Conservation (phyloP, 2,797 vertebrate genomes). For the Melanotaenia pygmaea region DNA sequence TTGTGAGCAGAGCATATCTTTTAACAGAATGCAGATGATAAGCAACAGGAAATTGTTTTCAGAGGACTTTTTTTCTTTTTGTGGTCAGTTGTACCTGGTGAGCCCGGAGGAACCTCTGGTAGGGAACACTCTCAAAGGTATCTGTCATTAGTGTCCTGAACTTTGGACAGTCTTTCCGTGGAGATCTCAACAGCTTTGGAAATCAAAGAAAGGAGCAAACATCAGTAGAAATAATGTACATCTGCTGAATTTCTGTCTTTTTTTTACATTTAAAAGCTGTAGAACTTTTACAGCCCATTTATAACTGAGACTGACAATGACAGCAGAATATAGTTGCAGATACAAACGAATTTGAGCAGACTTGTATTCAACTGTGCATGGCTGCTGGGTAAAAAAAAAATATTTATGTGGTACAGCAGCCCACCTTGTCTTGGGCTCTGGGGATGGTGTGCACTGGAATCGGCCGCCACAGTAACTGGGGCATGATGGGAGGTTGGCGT, state of each 20-base stretch:
- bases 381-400: conserved; percentile 46
- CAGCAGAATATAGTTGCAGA: conserved; percentile 8
- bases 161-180: conserved; percentile 82
- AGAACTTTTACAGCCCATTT: conserved; percentile 5
- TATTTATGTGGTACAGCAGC: conserved; percentile 58
- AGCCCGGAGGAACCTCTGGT: conserved; percentile 79
- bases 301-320: conserved; percentile 33
- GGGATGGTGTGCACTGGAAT: conserved; percentile 88
- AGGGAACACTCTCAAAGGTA: conserved; percentile 79
- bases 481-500: conserved; percentile 78
- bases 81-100: conserved; percentile 77
- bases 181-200: conserved; percentile 84
- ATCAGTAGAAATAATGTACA: conserved; percentile 27
- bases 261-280: conserved; percentile 52
- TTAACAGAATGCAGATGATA: conserved; percentile 11
- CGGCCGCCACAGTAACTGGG: conserved; percentile 84
- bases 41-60: conserved; percentile 2
- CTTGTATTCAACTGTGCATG: conserved; percentile 25
- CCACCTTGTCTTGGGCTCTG: conserved; percentile 85
- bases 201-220: conserved; percentile 40
- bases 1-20: conserved; percentile 29
- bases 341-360: conserved; percentile 32
- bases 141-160: conserved; percentile 84
- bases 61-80: not conserved
- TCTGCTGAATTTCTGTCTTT: conserved; percentile 40